Percentiles rank a stretch among this genome's conserved stretches.
Conservation (phyloP, 2,113 vertebrate genomes). For the Gallinago undulata region DNA sequence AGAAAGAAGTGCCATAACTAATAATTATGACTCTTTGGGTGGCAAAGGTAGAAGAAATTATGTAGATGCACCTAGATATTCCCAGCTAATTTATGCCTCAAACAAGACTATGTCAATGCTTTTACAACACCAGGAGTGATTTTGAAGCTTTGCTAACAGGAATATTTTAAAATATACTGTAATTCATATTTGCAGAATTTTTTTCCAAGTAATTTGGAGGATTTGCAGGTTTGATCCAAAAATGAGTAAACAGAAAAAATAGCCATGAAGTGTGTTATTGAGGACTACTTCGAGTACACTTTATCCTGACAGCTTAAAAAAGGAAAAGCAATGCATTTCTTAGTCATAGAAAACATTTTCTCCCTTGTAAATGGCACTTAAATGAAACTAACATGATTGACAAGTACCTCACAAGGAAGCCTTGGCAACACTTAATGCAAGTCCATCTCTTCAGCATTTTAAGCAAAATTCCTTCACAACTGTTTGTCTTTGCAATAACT, state of each 20-base stretch:
- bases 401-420: slow-evolving; percentile 67
- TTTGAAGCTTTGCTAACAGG: neutral
- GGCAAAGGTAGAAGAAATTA: neutral
- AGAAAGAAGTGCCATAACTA: neutral
- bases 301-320: slow-evolving; percentile 14
- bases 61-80: neutral
- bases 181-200: neutral
- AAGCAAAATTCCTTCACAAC: slow-evolving; percentile 86
- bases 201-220: neutral
- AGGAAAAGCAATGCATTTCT: slow-evolving; percentile 40
- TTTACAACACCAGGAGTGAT: neutral
- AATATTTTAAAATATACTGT: neutral
- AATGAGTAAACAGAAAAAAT: neutral
- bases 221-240: neutral
- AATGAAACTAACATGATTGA: slow-evolving; percentile 72
- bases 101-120: neutral
- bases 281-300: neutral
- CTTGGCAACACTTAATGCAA: slow-evolving; percentile 72
- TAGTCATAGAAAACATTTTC: slow-evolving; percentile 27
- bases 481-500: slow-evolving; percentile 85
- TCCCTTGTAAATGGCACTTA: slow-evolving; percentile 54
- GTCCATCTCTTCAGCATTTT: slow-evolving; percentile 74
- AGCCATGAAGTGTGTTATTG: neutral
- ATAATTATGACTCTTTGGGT: neutral
- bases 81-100: neutral